Conservation (phyloP, 2,113 vertebrate genomes). For the Thamnaconus septentrionalis region DNA sequence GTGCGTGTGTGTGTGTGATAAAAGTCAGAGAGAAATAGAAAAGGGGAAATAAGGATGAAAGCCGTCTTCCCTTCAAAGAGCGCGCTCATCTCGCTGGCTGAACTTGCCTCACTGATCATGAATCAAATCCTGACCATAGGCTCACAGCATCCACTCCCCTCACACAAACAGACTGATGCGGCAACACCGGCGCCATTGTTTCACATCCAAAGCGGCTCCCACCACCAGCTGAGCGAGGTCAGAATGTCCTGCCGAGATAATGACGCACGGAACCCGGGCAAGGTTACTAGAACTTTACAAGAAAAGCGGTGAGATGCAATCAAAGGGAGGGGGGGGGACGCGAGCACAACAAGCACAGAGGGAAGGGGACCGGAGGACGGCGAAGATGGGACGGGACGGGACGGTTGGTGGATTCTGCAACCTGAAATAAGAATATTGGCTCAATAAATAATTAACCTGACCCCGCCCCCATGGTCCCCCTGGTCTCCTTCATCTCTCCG, state of each 20-base stretch:
- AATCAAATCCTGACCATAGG: constrained; percentile 2
- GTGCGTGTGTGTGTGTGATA: not conserved
- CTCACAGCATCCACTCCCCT: not conserved
- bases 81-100: constrained; percentile 1
- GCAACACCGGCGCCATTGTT: not conserved
- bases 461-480: constrained; percentile 3
- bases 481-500: constrained; percentile 11
- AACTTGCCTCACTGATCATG: constrained; percentile 11
- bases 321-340: constrained; percentile 10
- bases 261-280: not conserved
- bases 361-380: not conserved
- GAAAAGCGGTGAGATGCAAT: constrained; percentile 17
- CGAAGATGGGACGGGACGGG: not conserved
- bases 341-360: constrained; percentile 1
- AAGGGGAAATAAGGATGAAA: constrained; percentile 29
- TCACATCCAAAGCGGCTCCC: constrained; percentile 9
- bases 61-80: constrained; percentile 38
- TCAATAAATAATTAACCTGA: not conserved
- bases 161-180: not conserved
- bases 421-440: constrained; percentile 19
- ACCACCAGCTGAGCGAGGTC: not conserved
- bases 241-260: constrained; percentile 2
- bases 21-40: constrained; percentile 5
- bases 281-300: not conserved
- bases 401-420: constrained; percentile 12